Base-by-base conservation (phyloP, 2,888 invertebrate genomes). In the Caprella mutica region DNA sequence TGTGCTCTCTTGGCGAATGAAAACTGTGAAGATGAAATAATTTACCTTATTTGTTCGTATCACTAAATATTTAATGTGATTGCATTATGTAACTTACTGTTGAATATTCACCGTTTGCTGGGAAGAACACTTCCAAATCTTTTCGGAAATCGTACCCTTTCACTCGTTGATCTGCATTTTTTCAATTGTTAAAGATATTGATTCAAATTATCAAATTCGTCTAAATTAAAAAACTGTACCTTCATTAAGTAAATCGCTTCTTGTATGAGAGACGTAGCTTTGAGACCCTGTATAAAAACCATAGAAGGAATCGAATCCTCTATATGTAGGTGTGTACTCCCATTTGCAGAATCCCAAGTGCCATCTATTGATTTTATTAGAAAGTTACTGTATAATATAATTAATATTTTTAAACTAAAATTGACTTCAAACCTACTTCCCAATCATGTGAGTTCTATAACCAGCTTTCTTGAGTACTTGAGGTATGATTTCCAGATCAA, bases 211-310 rank as follows among this genome's bases (percentile, higher is more conserved):
- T n/a, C n/a, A n/a, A n/a, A n/a, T n/a, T n/a, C n/a, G n/a, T n/a
- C n/a, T n/a, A n/a, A n/a, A n/a, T n/a, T n/a, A n/a, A n/a, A n/a
- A n/a, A n/a, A n/a, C n/a, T n/a, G n/a, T n/a, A n/a, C n/a, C n/a
- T n/a, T n/a, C n/a, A n/a, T n/a, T n/a, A n/a, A n/a, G n/a, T n/a
- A n/a, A n/a, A n/a, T n/a, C n/a, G n/a, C n/a, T n/a, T n/a, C n/a
- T n/a, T n/a, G n/a, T 85, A n/a, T 93, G 93, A 70, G 90, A 89
- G 69, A 80, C 88, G 74, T 92, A 88, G 72, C 93, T 92, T 29
- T 89, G 88, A 71, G 84, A 85, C 0, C 92, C 92, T 0, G 85
- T 83, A 85, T 89, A 90, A 70, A 80, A 88, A 0, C 93, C 93
- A 80, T 83, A 72, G 75, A 85, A 85, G 62, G 84, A 79, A 68